Evolutionary conservation across 2,888 invertebrate genomes (phyloP).

Genomic region (Trilocha varians): DNA sequence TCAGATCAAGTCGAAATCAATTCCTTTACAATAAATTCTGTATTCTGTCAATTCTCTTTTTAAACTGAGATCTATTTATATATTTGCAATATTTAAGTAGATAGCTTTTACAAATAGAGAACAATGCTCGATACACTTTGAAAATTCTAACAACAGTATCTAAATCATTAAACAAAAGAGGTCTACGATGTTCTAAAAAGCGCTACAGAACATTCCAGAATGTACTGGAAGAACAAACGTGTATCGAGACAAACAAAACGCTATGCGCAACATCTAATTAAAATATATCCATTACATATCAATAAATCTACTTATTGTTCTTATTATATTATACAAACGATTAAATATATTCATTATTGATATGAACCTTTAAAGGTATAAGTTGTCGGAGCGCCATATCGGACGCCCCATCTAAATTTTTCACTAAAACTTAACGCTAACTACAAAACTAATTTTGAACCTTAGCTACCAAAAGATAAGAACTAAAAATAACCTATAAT

Average conservation of each 20-base stretch:
- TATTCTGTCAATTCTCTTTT: neutral
- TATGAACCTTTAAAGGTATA: conserved; percentile 71
- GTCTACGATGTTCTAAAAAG: neutral
- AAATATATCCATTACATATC: conserved; percentile 35
- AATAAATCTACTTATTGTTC: conserved; percentile 70
- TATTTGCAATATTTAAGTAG: conserved; percentile 6
- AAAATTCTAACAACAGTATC: neutral
- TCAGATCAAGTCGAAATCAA: neutral
- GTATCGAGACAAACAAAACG: conserved; percentile 38
- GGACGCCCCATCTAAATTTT: conserved; percentile 42
- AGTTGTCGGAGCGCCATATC: no score
- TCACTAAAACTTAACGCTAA: conserved; percentile 46
- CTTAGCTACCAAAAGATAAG: conserved; percentile 43
- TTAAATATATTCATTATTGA: conserved; percentile 70
- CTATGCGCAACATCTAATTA: conserved; percentile 40
- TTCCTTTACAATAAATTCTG: neutral
- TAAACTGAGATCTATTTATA: conserved; percentile 1
- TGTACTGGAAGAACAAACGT: conserved; percentile 8
- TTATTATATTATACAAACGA: conserved; percentile 61
- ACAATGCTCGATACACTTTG: neutral
- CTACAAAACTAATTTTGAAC: conserved; percentile 47
- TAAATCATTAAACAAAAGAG: no score
- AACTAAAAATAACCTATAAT: conserved; percentile 54
- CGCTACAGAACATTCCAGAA: neutral
- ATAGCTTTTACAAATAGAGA: neutral